These are phyloP conservation scores for Druon quercuslanigerum DNA, from an alignment of 1,140 invertebrate species.

Conservation along the genomic window DNA sequence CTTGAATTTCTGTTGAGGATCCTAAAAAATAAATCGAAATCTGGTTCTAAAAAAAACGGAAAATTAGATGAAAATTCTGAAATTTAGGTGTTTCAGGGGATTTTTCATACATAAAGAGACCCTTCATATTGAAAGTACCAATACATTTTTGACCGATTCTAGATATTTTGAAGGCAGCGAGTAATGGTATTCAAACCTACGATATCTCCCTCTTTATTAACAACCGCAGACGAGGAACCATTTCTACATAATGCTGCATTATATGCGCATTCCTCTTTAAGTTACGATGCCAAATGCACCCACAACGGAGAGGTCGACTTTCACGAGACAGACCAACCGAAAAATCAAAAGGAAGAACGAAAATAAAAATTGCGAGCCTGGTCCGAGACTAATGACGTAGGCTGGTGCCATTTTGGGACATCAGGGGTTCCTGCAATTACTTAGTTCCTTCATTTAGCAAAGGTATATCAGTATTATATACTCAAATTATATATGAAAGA, in stretches of 20 bases:
- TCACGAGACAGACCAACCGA: constrained; percentile 29
- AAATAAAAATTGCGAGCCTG: constrained; percentile 32
- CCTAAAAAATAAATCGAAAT: too few species aligned
- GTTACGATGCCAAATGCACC: constrained; percentile 32
- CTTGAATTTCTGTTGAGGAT: too few species aligned
- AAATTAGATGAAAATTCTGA: too few species aligned
- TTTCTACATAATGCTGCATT: constrained; percentile 31
- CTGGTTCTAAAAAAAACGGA: too few species aligned
- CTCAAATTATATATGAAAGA: neutral
- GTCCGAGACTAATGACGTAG: constrained; percentile 16
- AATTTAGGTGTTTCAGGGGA: too few species aligned
- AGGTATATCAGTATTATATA: constrained; percentile 14
- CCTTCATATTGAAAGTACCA: too few species aligned
- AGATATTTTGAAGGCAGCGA: too few species aligned
- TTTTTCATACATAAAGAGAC: too few species aligned
- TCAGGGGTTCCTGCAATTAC: neutral
- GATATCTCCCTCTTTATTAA: neutral
- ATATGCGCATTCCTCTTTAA: constrained; percentile 32
- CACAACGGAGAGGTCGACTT: constrained; percentile 35
- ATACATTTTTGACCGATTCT: too few species aligned
- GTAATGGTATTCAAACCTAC: too few species aligned
- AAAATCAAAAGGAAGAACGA: constrained; percentile 25
- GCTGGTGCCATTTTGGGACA: neutral
- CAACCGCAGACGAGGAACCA: neutral
- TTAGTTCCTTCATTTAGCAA: neutral